Base-by-base conservation (phyloP, 2,113 vertebrate species). In the Ellobius talpinus region DNA sequence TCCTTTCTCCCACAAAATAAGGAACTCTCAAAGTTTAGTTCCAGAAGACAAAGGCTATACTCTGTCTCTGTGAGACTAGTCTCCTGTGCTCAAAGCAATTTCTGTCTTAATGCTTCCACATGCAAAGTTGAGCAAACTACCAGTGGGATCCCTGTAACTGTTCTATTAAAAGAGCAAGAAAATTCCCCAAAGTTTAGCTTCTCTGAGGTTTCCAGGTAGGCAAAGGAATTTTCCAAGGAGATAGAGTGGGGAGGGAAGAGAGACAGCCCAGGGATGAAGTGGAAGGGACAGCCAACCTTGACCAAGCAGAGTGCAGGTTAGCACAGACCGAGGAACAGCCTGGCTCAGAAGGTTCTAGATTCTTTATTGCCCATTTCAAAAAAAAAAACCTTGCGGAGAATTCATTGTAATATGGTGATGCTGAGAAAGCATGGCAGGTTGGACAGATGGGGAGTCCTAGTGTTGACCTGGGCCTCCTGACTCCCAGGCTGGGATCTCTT, bases 31-130 rank as follows among this genome's bases (percentile, higher is more conserved):
- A 61, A 92, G 58, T 36, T 87, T 26, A 65, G 74, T 90, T 33
- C 72, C 74, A 5, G 2, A 9, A 36, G 12, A 21, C 3, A 13
- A 23, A 50, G 74, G 23, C 36, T 24, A 2, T 7, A 2, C 9
- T 1, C 0, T 63, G 21, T 26, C 19, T 1, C 61, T 36, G 50
- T 58, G 47, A 39, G 26, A 1, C 0, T 33, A 24, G 29, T 19
- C n/a, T 47, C 17, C 16, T 36, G 42, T 3, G 31, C 50, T 2
- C 7, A 16, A 42, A 5, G 31, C 39, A 13, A 50, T 82, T 42
- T 63, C 78, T 24, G 19, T 84, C 47, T 82, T 36, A 0, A 11
- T 16, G 47, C 82, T 45, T 47, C 81, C 26, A n/a, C n/a, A 33
- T 68, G 11, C 42, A 39, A 68, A 84, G 7, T 3, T 52, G 52